A percentile compares a stretch with the other conserved stretches of the same genome.
These are phyloP conservation scores for Thryonomys swinderianus DNA, from an alignment of 2,113 vertebrate genomes.

Conservation along the genomic window DNA sequence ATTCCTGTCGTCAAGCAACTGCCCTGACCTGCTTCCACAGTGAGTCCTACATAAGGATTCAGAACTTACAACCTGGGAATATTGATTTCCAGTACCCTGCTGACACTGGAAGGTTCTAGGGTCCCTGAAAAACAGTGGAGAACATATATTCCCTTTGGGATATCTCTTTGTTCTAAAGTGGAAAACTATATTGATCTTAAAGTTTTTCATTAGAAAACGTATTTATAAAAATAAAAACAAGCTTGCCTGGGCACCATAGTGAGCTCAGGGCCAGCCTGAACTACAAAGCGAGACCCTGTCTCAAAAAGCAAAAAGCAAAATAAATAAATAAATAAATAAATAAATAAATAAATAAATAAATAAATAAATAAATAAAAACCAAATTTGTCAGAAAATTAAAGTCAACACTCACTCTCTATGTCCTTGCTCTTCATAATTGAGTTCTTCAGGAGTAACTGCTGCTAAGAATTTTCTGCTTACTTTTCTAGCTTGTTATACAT, in stretches of 20 bases:
- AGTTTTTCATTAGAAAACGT: neutral
- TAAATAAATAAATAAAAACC: too few relatives aligned
- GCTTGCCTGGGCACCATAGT: too few relatives aligned
- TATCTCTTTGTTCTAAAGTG: neutral
- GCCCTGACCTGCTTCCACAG: neutral
- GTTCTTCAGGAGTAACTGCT: neutral
- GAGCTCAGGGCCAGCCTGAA: too few relatives aligned
- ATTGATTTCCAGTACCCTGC: neutral
- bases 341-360: too few relatives aligned
- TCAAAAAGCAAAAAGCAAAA: too few relatives aligned
- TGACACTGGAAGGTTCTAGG: neutral
- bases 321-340: too few relatives aligned
- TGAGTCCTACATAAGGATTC: neutral
- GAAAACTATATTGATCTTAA: neutral
- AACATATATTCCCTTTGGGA: neutral
- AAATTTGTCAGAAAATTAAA: slow-evolving; percentile 41
- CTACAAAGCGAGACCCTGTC: too few relatives aligned
- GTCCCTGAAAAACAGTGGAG: neutral
- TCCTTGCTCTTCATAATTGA: neutral
- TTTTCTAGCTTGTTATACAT: neutral
- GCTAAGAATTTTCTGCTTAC: too few relatives aligned
- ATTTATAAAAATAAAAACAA: slow-evolving; percentile 13
- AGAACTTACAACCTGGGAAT: neutral
- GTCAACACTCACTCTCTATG: neutral
- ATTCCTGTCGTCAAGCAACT: neutral